Evolutionary conservation across 64 coral and sea anemone genomes (phyloP).

Genomic region (Porites australiensis): DNA sequence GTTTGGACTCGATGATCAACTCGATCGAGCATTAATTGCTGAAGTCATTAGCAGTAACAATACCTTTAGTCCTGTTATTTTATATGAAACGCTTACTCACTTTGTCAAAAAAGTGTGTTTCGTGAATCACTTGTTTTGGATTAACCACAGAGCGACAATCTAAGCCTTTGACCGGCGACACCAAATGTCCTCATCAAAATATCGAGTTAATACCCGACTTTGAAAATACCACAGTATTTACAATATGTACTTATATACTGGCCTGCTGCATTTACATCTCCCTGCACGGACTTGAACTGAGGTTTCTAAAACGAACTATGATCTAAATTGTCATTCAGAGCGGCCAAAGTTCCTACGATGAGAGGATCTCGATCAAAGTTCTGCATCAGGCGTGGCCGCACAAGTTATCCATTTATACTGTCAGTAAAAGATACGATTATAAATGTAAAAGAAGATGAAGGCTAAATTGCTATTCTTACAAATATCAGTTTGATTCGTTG

Average conservation of each 20-base stretch:
- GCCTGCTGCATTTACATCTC: neutral
- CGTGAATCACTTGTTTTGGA: neutral
- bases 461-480: neutral
- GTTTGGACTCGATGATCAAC: no score
- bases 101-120: neutral
- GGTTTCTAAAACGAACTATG: neutral
- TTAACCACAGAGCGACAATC: neutral
- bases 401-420: no score
- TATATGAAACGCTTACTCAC: neutral
- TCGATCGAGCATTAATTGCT: no score
- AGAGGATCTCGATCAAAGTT: neutral
- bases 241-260: conserved; percentile 22
- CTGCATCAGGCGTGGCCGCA: no score
- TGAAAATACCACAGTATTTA: neutral
- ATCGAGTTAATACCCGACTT: neutral
- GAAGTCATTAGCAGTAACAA: no score
- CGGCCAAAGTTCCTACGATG: neutral
- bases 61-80: no score
- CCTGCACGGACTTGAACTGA: neutral
- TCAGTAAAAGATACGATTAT: no score
- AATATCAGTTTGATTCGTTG: neutral
- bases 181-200: neutral
- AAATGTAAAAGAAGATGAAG: neutral
- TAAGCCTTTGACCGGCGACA: neutral
- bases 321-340: neutral